Conservation (phyloP, 2,797 vertebrate genomes). For the Spondyliosoma cantharus region DNA sequence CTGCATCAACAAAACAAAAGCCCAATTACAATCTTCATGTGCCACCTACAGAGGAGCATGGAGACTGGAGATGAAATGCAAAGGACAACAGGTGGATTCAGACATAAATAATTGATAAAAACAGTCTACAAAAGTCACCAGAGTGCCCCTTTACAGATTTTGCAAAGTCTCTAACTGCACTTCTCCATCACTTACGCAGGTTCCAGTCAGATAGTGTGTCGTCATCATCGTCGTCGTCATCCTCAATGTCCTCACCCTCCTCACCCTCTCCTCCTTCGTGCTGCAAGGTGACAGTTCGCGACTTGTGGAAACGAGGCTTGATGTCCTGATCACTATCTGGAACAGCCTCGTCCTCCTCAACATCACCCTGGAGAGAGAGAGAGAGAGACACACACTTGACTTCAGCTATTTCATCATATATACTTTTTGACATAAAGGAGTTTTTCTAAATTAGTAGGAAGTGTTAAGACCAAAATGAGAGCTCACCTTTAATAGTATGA, state of each 20-base stretch:
- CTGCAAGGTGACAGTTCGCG: slow-evolving; percentile 92
- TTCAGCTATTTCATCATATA: neutral
- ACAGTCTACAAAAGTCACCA: neutral
- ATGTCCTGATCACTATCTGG: slow-evolving; percentile 96
- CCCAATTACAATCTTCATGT: slow-evolving; percentile 2
- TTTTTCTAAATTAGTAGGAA: neutral
- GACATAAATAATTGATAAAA: neutral
- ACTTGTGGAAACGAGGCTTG: slow-evolving; percentile 97
- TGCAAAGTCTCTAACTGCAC: neutral
- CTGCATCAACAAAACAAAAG: slow-evolving; percentile 64
- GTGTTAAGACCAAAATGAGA: neutral
- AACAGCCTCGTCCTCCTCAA: slow-evolving; percentile 92
- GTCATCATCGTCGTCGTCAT: slow-evolving; percentile 91
- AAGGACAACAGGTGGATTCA: neutral
- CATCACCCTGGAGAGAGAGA: slow-evolving; percentile 85
- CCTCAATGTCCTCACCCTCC: slow-evolving; percentile 87
- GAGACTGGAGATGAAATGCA: too few species aligned
- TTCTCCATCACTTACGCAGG: slow-evolving; percentile 84
- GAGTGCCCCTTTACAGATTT: neutral
- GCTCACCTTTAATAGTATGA: slow-evolving; percentile 93
- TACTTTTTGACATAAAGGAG: neutral
- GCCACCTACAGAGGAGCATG: too few species aligned
- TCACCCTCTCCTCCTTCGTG: slow-evolving; percentile 89
- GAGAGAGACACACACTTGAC: neutral
- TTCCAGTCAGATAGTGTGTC: slow-evolving; percentile 94